These are phyloP conservation scores for Pluvialis apricaria DNA, from an alignment of 2,113 vertebrate genomes.

Conservation along the genomic window DNA sequence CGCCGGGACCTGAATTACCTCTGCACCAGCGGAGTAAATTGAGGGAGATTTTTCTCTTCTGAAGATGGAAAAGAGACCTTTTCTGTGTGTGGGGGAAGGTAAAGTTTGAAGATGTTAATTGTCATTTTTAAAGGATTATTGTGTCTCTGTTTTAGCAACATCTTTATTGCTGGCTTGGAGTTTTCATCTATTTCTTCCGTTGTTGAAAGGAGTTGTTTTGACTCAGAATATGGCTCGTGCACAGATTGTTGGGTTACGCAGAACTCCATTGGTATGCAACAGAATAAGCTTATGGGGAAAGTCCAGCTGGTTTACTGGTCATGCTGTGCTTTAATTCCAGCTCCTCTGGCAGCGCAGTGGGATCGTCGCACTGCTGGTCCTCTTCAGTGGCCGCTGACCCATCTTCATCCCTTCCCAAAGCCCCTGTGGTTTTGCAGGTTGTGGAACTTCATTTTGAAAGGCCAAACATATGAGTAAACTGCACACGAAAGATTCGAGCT, in stretches of 20 bases:
- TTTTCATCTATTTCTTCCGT: background rate
- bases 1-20: rapidly evolving
- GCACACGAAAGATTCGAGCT: rapidly evolving
- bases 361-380: background rate
- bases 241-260: background rate
- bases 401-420: background rate
- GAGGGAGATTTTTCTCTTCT: background rate
- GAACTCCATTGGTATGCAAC: background rate
- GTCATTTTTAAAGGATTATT: background rate
- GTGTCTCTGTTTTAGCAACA: background rate
- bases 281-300: background rate
- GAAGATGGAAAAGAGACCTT: background rate
- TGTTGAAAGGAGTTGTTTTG: background rate
- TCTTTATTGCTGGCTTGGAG: background rate
- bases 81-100: rapidly evolving
- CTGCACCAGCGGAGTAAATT: rapidly evolving
- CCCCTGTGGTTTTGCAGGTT: background rate
- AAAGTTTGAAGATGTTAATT: background rate
- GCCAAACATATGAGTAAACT: background rate
- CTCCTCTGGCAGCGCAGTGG: background rate
- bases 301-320: too few relatives aligned
- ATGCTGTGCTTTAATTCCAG: background rate
- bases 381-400: background rate
- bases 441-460: background rate
- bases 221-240: rapidly evolving